Evolutionary conservation across 1,140 invertebrate genomes (phyloP).

Genomic region (Nomia melanderi): DNA sequence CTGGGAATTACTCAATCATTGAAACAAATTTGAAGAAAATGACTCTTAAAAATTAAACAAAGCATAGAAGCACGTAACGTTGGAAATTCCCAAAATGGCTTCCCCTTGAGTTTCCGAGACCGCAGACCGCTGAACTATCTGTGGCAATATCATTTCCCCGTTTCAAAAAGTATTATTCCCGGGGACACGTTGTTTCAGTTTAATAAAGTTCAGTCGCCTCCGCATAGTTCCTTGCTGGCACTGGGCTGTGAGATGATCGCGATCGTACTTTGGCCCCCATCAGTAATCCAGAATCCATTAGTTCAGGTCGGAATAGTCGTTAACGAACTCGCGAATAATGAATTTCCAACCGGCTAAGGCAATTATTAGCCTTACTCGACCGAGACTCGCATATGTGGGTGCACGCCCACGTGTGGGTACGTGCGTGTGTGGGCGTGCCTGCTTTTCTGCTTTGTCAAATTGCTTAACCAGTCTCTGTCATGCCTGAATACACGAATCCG

Average conservation of each 20-base stretch:
- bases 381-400: not conserved
- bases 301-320: conserved; percentile 48
- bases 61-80: no score
- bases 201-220: conserved; percentile 1
- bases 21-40: no score
- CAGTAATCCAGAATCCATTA: conserved; percentile 70
- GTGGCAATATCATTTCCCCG: not conserved
- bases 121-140: not conserved
- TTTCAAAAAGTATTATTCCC: conserved; percentile 1
- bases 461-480: conserved; percentile 17
- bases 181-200: not conserved
- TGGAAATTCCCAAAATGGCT: no score
- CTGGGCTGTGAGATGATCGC: conserved; percentile 12
- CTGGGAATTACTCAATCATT: no score
- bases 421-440: not conserved
- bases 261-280: conserved; percentile 44
- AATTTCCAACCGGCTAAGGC: conserved; percentile 62
- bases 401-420: not conserved
- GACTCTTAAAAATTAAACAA: no score
- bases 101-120: no score
- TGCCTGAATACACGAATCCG: not conserved
- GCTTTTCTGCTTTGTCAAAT: conserved; percentile 25
- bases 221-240: conserved; percentile 13
- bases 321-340: conserved; percentile 69
- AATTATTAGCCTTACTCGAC: conserved; percentile 68